Conservation (phyloP, 2,113 vertebrate species). For the Theristicus caerulescens region DNA sequence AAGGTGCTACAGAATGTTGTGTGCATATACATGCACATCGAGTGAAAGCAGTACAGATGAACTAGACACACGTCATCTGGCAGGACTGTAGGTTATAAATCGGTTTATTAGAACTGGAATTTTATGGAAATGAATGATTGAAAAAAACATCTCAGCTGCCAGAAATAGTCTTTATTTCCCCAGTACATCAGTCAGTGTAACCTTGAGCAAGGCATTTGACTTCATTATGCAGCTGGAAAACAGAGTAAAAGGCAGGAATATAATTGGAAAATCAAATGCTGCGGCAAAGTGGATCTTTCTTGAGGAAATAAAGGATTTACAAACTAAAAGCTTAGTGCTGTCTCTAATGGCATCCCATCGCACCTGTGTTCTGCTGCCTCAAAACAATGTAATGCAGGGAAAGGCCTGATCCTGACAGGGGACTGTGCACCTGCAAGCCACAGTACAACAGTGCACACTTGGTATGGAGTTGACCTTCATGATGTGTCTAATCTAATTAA, state of each 20-base stretch:
- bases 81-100: not conserved
- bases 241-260: not conserved
- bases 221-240: not conserved
- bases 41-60: not conserved
- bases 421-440: not conserved
- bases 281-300: not conserved
- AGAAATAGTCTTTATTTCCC: not conserved
- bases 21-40: not conserved
- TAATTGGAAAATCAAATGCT: not conserved
- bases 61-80: not conserved
- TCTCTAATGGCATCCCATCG: not conserved
- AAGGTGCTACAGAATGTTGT: not conserved
- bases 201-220: not conserved
- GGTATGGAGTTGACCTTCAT: not conserved
- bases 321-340: not conserved
- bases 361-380: not conserved
- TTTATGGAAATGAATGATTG: not conserved
- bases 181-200: not conserved
- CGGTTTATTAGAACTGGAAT: not conserved
- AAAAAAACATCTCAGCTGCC: not conserved
- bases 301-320: not conserved
- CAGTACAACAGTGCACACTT: not conserved
- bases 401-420: not conserved
- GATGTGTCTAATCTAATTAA: not conserved
- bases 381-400: not conserved